phyloP scores from a whole-genome alignment of 1,140 invertebrate species.

The Alviniconcha marisindica region DNA sequence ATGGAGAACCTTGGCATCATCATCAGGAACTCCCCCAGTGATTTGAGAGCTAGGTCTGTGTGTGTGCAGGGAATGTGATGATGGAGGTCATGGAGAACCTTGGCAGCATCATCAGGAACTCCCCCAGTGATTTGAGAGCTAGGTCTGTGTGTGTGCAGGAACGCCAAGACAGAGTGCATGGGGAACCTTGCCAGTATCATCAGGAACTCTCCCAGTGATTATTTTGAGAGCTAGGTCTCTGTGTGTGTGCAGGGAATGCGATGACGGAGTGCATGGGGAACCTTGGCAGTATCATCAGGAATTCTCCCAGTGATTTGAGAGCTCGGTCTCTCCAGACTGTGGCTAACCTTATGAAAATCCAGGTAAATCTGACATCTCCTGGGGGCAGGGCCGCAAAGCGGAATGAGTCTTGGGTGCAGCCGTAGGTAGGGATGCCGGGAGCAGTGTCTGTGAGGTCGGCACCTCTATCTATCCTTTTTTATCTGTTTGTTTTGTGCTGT shows the following conservation, averaged over 20 bases:
- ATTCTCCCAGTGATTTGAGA: conserved; percentile 38
- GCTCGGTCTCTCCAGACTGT: conserved; percentile 41
- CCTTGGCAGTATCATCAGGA: conserved; percentile 46
- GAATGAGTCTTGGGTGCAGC: too few relatives aligned
- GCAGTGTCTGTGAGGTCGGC: too few relatives aligned
- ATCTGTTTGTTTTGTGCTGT: too few relatives aligned
- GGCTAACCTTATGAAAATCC: conserved; percentile 34
- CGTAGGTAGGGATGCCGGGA: too few relatives aligned
- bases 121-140: conserved; percentile 35
- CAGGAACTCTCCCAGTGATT: too few relatives aligned
- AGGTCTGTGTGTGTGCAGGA: too few relatives aligned
- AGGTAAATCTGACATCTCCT: conserved; percentile 39
- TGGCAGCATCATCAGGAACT: conserved; percentile 43
- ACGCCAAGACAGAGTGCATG: too few relatives aligned
- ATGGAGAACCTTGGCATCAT: conserved; percentile 44
- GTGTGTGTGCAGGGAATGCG: conserved; percentile 38
- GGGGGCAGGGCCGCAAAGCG: too few relatives aligned
- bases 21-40: conserved; percentile 40
- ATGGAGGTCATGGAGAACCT: conserved; percentile 43
- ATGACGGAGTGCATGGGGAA: conserved; percentile 48
- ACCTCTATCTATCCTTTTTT: too few relatives aligned
- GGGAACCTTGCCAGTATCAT: too few relatives aligned
- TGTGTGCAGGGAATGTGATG: conserved; percentile 46
- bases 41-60: too few relatives aligned
- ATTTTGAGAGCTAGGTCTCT: too few relatives aligned